Evolutionary conservation across 2,888 invertebrate species (phyloP).

Genomic region (Ametastegia equiseti): DNA sequence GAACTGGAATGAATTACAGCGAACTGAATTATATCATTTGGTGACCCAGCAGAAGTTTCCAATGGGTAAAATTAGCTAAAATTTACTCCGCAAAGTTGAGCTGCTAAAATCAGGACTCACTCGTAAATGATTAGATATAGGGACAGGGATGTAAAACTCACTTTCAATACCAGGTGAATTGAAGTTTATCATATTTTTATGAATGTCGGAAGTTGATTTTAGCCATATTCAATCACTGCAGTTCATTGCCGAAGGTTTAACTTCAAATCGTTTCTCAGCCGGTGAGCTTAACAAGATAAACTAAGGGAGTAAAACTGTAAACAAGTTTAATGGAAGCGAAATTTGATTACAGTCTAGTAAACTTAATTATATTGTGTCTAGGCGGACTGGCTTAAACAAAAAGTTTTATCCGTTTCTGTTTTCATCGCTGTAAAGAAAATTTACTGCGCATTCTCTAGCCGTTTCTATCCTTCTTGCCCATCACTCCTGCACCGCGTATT

Average conservation of each 20-base stretch:
- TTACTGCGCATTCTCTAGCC: neutral
- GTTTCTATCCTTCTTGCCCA: neutral
- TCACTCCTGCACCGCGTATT: neutral
- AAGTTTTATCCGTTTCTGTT: constrained; percentile 4
- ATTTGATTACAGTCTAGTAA: constrained; percentile 40
- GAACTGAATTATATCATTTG: constrained; percentile 26
- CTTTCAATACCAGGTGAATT: neutral
- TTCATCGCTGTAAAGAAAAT: neutral
- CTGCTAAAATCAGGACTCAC: neutral
- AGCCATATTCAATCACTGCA: neutral
- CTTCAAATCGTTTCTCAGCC: neutral
- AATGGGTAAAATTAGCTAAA: constrained; percentile 19
- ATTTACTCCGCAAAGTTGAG: neutral
- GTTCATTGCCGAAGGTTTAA: neutral
- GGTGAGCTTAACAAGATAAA: constrained; percentile 8
- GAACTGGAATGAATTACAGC: neutral
- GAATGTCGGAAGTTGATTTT: neutral
- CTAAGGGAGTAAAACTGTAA: constrained; percentile 12
- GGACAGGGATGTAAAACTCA: neutral
- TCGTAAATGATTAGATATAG: constrained; percentile 3
- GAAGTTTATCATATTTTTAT: neutral
- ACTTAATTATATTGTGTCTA: constrained; percentile 31
- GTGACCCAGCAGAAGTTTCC: neutral
- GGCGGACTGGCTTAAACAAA: constrained; percentile 14
- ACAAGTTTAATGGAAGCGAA: constrained; percentile 28